Conservation (phyloP, 1,140 invertebrate species). For the Oppia nitens region DNA sequence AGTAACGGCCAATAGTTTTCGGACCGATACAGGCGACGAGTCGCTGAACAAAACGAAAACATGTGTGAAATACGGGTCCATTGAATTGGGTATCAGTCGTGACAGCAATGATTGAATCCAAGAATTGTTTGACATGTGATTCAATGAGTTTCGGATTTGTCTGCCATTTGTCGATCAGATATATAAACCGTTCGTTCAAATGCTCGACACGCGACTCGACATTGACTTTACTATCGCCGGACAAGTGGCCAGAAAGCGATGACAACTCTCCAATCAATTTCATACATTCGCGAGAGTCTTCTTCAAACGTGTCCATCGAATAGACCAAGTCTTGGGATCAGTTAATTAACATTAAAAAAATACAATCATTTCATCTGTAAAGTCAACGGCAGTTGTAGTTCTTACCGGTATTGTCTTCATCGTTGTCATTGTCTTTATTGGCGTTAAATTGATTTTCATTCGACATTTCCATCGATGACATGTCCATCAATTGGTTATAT, state of each 20-base stretch:
- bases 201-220: background rate
- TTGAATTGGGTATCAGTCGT: background rate
- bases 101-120: background rate
- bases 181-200: background rate
- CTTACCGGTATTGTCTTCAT: background rate
- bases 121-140: background rate
- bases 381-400: background rate
- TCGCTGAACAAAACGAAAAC: background rate
- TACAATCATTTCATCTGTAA: background rate
- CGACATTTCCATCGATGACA: background rate
- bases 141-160: background rate
- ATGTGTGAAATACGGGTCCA: background rate
- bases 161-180: background rate
- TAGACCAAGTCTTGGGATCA: background rate
- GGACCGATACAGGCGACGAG: background rate
- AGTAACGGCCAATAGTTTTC: slow-evolving; percentile 7
- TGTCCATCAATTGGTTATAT: too few relatives aligned
- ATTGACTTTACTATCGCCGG: background rate
- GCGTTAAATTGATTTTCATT: background rate
- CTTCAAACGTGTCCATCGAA: background rate
- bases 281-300: background rate
- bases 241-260: background rate
- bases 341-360: too few relatives aligned
- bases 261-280: background rate
- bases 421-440: background rate